A percentile compares a stretch with the other conserved stretches of the same genome.
Evolutionary conservation across 92 coral and sea anemone genomes (phyloP).

Genomic region (Porites cylindrica): DNA sequence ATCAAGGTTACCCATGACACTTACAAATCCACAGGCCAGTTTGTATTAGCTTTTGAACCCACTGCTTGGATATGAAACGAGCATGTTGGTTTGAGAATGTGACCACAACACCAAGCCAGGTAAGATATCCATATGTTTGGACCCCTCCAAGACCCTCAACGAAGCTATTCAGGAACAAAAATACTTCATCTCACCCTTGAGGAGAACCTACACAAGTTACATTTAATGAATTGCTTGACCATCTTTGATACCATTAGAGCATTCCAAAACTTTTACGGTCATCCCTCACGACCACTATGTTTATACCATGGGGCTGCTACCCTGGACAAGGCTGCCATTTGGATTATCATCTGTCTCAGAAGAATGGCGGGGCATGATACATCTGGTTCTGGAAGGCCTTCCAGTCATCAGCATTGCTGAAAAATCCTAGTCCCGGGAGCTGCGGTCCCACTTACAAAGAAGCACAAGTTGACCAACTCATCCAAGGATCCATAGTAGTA

Average conservation of each 20-base stretch:
- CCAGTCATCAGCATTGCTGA: conserved; percentile 41
- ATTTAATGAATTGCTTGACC: conserved; percentile 23
- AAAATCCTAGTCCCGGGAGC: conserved; percentile 47
- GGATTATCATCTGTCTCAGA: conserved; percentile 46
- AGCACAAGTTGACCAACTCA: conserved; percentile 2
- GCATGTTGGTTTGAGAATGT: conserved; percentile 43
- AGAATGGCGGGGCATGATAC: conserved; percentile 46
- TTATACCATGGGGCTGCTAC: conserved; percentile 49
- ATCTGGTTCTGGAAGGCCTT: conserved; percentile 52
- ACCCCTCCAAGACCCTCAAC: conserved; percentile 53
- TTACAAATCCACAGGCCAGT: too few relatives aligned
- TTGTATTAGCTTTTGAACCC: too few relatives aligned
- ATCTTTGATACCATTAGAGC: conserved; percentile 15
- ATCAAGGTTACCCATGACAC: too few relatives aligned
- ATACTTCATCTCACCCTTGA: conserved; percentile 7
- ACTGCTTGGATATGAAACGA: conserved; percentile 38
- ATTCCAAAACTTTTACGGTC: conserved; percentile 19
- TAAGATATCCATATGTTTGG: conserved; percentile 11
- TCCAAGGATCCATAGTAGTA: conserved; percentile 24
- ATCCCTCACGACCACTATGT: conserved; percentile 46
- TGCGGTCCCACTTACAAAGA: conserved; percentile 30
- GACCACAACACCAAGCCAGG: conserved; percentile 10
- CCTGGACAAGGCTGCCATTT: conserved; percentile 44
- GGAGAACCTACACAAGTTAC: conserved; percentile 40
- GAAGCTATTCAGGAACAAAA: conserved; percentile 9